phyloP scores from a whole-genome alignment of 2,888 invertebrate genomes.

The Coenonympha arcania region DNA sequence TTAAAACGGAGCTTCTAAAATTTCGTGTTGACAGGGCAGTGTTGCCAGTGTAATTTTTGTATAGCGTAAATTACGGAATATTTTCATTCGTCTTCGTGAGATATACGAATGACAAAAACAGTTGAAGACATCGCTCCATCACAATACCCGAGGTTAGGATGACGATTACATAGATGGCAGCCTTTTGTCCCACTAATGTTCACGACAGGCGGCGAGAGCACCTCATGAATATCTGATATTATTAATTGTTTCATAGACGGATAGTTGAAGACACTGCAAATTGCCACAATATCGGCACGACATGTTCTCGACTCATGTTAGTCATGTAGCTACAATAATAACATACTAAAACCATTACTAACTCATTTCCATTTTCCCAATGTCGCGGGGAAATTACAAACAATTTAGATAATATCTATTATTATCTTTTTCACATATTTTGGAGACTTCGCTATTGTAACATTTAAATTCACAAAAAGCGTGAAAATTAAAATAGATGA shows the following conservation, averaged over 20 bases:
- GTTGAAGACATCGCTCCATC: constrained; percentile 43
- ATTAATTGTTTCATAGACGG: constrained; percentile 56
- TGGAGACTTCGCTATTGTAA: background rate
- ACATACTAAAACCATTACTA: constrained; percentile 3
- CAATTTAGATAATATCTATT: background rate
- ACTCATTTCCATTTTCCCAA: constrained; percentile 11
- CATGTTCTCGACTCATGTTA: constrained; percentile 26
- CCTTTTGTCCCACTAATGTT: constrained; percentile 64
- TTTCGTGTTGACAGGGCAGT: no score
- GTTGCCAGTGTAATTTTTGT: no score
- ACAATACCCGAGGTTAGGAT: constrained; percentile 57
- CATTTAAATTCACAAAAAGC: background rate
- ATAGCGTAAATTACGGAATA: no score
- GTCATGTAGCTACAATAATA: constrained; percentile 18
- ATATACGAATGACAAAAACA: constrained; percentile 13
- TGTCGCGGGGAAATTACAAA: constrained; percentile 6
- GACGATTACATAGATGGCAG: constrained; percentile 25
- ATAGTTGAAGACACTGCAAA: constrained; percentile 49
- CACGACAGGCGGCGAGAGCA: constrained; percentile 37
- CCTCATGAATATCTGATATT: constrained; percentile 67
- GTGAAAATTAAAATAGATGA: background rate
- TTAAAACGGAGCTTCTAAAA: no score
- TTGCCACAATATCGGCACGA: constrained; percentile 43
- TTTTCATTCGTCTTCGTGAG: background rate
- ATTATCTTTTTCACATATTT: background rate